These are phyloP conservation scores for human DNA, from an alignment of 2,113 vertebrate genomes.

Conservation along the genomic window GRCh38 chr1:53763001-53763500, in stretches of 20 bases:
- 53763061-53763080: background rate
- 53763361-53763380: background rate
- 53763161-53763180: background rate
- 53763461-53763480: slow-evolving; percentile 10
- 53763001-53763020: background rate
- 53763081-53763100: slow-evolving; percentile 24
- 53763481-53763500: background rate
- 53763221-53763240: background rate
- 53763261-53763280: background rate
- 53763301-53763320: background rate
- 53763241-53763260: background rate
- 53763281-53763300: background rate
- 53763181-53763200: background rate
- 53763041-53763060: background rate
- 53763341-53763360: background rate
- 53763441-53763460: background rate
- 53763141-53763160: background rate
- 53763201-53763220: background rate
- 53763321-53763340: background rate
- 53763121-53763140: background rate
- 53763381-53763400: background rate
- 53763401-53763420: background rate
- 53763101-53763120: background rate
- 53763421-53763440: background rate
- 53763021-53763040: background rate